Base-by-base conservation (phyloP, 2,797 vertebrate genomes). In the Anableps anableps region DNA sequence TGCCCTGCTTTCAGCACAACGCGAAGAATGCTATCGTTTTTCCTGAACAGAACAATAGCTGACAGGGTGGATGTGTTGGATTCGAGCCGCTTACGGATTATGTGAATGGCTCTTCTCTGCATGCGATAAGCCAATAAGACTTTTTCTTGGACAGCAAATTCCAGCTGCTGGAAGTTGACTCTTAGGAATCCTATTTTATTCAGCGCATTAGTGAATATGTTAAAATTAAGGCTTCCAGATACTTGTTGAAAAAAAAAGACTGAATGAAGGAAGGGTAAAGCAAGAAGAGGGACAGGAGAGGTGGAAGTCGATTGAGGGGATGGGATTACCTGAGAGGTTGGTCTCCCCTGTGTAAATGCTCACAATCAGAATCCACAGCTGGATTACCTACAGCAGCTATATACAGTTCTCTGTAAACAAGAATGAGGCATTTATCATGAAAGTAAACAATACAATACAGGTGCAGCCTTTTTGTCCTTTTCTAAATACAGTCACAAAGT, bases 61-160 rank as follows among this genome's bases (percentile, higher is more conserved):
- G 93, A 93, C 90, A 90, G 86, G 79, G 90, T 90, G 87, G 91
- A 92, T 94, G 89, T 91, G 92, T 89, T 90, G 91, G 84, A 91
- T 91, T 91, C 81, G 73, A 79, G 89, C 90, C 89, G 86, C 88
- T 93, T 86, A 87, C 87, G 90, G 93, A 94, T 94, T 94, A 93
- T 85, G 83, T 85, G 88, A 93, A 92, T 84, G 92, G 90, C 79
- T 90, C 89, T 92, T 79, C 88, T 89, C 92, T 90, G 86, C 84
- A 85, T 80, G 81, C 45, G 71, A 90, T 92, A 90, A 94, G 87
- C 93, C 93, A 91, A 89, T 90, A 90, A 92, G 86, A 91, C 86
- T 81, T 80, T 86, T 89, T 88, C 90, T 88, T 93, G 91, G 91
- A 92, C 85, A 88, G 86, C 75, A 84, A 75, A 80, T 83, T 79